Conservation (phyloP, 2,888 invertebrate genomes). For the Lasioglossum calceatum region DNA sequence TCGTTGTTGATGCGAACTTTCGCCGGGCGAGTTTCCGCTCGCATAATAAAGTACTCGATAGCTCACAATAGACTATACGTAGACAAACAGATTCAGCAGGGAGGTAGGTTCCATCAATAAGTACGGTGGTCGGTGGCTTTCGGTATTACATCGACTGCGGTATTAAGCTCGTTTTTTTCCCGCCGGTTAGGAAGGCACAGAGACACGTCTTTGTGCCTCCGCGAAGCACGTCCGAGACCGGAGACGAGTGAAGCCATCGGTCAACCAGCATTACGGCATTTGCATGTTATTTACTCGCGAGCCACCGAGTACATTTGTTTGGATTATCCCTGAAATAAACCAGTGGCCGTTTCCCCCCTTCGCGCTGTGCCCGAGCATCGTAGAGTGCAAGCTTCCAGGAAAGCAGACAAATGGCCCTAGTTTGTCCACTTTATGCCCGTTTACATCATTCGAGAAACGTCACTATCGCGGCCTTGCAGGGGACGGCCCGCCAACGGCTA, state of each 20-base stretch:
- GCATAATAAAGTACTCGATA: conserved; percentile 3
- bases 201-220: conserved; percentile 59
- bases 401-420: conserved; percentile 81
- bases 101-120: not conserved
- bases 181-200: not conserved
- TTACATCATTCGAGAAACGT: conserved; percentile 77
- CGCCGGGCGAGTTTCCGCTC: not conserved
- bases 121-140: not conserved
- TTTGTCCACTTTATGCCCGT: conserved; percentile 78
- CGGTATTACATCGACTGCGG: not conserved
- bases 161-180: not conserved
- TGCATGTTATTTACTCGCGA: conserved; percentile 84
- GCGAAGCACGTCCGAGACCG: conserved; percentile 77
- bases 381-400: conserved; percentile 71
- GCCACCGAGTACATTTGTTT: conserved; percentile 84
- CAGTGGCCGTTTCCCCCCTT: conserved; percentile 76
- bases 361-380: conserved; percentile 57
- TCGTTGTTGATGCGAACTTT: conserved; percentile 1
- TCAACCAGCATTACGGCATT: conserved; percentile 85
- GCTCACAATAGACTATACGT: not conserved
- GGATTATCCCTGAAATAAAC: conserved; percentile 84
- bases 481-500: conserved; percentile 17
- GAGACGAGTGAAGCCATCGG: conserved; percentile 83
- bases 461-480: conserved; percentile 64
- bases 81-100: not conserved